Base-by-base conservation (phyloP, 2,797 vertebrate species). In the Hoplostethus mediterraneus region DNA sequence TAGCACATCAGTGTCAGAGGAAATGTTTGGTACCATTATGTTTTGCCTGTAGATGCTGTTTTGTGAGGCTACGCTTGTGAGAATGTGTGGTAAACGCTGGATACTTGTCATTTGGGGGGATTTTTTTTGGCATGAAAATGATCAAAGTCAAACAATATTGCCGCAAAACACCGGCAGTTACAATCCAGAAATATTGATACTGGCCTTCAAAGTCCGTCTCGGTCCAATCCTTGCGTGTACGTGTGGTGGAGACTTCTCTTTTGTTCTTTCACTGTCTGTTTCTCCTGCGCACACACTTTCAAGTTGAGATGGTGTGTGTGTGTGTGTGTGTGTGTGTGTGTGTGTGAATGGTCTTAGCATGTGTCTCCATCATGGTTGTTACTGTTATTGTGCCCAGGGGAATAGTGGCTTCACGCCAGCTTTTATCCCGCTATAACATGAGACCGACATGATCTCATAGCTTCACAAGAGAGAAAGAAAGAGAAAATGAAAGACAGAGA, bases 311-410 rank as follows among this genome's bases (percentile, higher is more conserved):
- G 33, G 57, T 14, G 36, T 13, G 38, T 42, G 57, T 25, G 33
- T 5, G 33, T n/a, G 38, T 42, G 57, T 60, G 49, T 51, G 14
- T 56, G 16, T 33, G 60, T 17, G n/a, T 10, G 44, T 28, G 49
- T 42, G 58, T 33, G 52, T 31, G 3, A 66, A 83, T 78, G 62
- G 52, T 47, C 81, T 63, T 33, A 80, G 60, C 76, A 69, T 71
- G 64, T 79, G 69, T 71, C 52, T 67, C 36, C 67, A 68, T 67
- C 45, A 71, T 64, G 63, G 68, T 42, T 73, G 63, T 78, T 71
- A 66, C 54, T 82, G 60, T 76, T 70, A 79, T 65, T 51, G 40
- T 30, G 9, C 73, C 45, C 71, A 2, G 14, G 71, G 65, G 76
- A 80, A 5, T 0, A 28, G 74, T 54, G 65, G 63, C 71, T 83